Base-by-base conservation (phyloP, 2,797 vertebrate genomes). In the Scomberomorus guttatus region DNA sequence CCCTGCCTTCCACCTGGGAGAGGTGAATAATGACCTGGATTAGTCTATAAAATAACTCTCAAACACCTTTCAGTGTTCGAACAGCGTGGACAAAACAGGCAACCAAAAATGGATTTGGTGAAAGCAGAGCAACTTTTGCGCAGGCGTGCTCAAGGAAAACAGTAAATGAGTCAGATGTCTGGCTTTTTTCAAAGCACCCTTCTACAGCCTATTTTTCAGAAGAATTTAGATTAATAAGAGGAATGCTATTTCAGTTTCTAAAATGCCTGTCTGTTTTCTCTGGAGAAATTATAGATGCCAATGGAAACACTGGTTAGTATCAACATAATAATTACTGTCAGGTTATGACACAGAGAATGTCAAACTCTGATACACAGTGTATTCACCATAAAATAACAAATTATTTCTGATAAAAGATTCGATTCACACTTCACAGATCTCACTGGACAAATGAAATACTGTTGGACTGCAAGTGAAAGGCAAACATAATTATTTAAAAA, bases 1-100 rank as follows among this genome's bases (percentile, higher is more conserved):
- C 93, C 93, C 92, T 89, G 89, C 89, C 92, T 88, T 94, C 91
- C 93, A 95, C 94, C 94, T 95, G 94, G 84, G 90, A 90, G 90
- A 93, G 87, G 93, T 93, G 92, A 95, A 92, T 93, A 93, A 95
- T 93, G 92, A 88, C 83, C 84, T 52, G 84, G 91, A 91, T 93
- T 92, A 94, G 84, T 84, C 88, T 75, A 91, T 89, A 93, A 91
- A 93, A 93, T 88, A 91, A 89, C 88, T 92, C 83, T 84, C 77
- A 80, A 88, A 90, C 88, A 89, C 92, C 84, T 91, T 89, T 89
- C 78, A 86, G 76, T 79, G 86, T 90, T 85, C 50, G 11, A 87
- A 69, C 82, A 29, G 60, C 27, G 63, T 48, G 66, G 85, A 90
- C 89, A 87, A 87, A 87, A 78, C 88, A 89, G 89, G 76, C 82